These are phyloP conservation scores for Ernsta delagoae DNA, from an alignment of 2,888 invertebrate species.

Conservation along the genomic window DNA sequence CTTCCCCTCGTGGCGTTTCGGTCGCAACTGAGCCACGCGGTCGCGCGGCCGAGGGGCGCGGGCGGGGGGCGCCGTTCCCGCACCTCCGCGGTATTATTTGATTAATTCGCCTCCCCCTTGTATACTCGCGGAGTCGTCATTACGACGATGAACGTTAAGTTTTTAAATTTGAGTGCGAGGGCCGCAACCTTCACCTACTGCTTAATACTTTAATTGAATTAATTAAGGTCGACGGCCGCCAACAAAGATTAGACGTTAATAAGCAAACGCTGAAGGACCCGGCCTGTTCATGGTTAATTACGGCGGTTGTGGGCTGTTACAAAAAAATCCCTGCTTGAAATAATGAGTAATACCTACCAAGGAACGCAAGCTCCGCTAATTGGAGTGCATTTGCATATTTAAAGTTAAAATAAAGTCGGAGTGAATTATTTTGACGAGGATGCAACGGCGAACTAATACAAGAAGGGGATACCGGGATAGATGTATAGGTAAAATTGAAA, in stretches of 20 bases:
- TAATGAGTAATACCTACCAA: constrained; percentile 77
- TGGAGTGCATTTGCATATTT: constrained; percentile 81
- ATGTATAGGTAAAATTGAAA: no score
- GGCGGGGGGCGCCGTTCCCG: constrained; percentile 52
- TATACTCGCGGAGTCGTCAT: constrained; percentile 80
- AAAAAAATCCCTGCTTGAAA: constrained; percentile 73
- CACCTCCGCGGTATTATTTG: constrained; percentile 83
- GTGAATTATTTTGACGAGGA: constrained; percentile 72
- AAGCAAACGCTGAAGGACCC: constrained; percentile 75
- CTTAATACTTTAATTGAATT: constrained; percentile 80
- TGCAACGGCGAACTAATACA: constrained; percentile 42
- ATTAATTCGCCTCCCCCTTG: constrained; percentile 85
- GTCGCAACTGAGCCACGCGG: no score
- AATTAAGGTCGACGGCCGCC: constrained; percentile 75
- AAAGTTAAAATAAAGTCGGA: constrained; percentile 72
- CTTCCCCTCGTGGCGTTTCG: no score
- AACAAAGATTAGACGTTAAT: constrained; percentile 81
- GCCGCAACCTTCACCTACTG: constrained; percentile 82
- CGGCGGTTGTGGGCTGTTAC: constrained; percentile 59
- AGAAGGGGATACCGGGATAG: constrained; percentile 24
- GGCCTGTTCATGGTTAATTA: constrained; percentile 78
- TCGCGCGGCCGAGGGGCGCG: constrained; percentile 54
- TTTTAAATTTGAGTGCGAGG: constrained; percentile 81
- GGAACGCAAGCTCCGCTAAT: constrained; percentile 77
- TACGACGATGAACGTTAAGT: constrained; percentile 81